phyloP scores from a whole-genome alignment of 2,113 vertebrate genomes.

The Grammomys dolichurus region DNA sequence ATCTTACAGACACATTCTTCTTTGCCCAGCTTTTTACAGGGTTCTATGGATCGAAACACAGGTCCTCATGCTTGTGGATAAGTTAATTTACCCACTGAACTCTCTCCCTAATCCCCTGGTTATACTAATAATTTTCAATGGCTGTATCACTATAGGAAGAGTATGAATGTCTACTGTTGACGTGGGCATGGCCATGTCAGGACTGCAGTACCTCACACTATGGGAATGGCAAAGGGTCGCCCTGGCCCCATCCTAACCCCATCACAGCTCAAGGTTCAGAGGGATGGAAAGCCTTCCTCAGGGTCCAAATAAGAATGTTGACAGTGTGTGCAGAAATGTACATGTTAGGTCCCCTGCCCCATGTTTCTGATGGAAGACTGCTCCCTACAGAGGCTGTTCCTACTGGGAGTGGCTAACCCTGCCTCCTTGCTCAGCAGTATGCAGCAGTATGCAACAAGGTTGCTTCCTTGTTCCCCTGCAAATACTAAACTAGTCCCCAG shows the following conservation, averaged over 20 bases:
- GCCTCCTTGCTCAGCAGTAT: neutral
- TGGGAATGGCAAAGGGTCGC: neutral
- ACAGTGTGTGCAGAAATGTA: neutral
- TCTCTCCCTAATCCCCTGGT: neutral
- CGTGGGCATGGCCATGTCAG: neutral
- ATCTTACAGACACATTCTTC: neutral
- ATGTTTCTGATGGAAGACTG: neutral
- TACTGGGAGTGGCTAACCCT: neutral
- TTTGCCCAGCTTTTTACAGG: neutral
- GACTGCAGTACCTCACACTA: neutral
- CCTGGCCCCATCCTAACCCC: too few relatives aligned
- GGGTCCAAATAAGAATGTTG: neutral
- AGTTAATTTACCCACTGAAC: neutral
- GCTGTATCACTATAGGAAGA: neutral
- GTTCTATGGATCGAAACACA: neutral
- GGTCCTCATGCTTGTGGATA: neutral
- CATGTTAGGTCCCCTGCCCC: neutral
- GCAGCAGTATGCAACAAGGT: neutral
- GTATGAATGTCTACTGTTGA: neutral
- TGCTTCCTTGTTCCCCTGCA: neutral
- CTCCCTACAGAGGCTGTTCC: neutral
- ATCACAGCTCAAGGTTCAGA: neutral
- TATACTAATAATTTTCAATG: neutral
- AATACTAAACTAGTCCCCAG: too few relatives aligned
- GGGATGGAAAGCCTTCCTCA: neutral